A percentile compares a stretch with the other conserved stretches of the same genome.
phyloP scores from a whole-genome alignment of 2,888 invertebrate genomes.

The Drosophila differens region DNA sequence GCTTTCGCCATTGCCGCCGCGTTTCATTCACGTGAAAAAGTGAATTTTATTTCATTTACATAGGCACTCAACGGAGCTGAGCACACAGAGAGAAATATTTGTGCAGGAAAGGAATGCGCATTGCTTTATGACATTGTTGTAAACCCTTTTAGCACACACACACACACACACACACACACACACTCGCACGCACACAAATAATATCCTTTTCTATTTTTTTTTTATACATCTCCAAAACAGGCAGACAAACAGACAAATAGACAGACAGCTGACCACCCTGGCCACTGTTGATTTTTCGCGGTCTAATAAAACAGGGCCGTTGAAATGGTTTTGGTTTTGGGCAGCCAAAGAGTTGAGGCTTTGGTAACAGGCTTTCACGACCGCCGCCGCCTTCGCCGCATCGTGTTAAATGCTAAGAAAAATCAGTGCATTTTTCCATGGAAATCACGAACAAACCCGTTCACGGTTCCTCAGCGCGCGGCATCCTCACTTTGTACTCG shows the following conservation, averaged over 20 bases:
- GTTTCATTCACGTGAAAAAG: constrained; percentile 70
- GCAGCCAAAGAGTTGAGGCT: constrained; percentile 68
- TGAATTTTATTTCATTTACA: constrained; percentile 64
- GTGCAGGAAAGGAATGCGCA: constrained; percentile 59
- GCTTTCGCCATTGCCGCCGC: constrained; percentile 40
- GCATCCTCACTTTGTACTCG: constrained; percentile 35
- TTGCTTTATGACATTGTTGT: constrained; percentile 74
- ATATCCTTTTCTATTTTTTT: constrained; percentile 31
- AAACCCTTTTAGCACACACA: constrained; percentile 73
- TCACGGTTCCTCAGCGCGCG: constrained; percentile 11
- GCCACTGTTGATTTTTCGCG: constrained; percentile 79
- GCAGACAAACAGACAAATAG: background rate
- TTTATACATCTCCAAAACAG: background rate
- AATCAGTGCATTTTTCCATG: constrained; percentile 66
- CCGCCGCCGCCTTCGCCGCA: constrained; percentile 21
- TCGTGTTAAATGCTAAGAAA: constrained; percentile 59
- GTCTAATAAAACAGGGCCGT: constrained; percentile 71
- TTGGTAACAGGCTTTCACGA: constrained; percentile 18
- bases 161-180: constrained; percentile 44
- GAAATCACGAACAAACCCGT: constrained; percentile 61
- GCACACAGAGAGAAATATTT: constrained; percentile 31
- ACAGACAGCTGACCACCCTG: constrained; percentile 61
- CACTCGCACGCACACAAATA: constrained; percentile 21
- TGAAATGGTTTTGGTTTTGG: constrained; percentile 15
- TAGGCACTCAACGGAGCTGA: constrained; percentile 30